A percentile compares a stretch with the other conserved stretches of the same genome.
These are phyloP conservation scores for Ormyrus nitidulus DNA, from an alignment of 2,888 invertebrate genomes.

Conservation along the genomic window DNA sequence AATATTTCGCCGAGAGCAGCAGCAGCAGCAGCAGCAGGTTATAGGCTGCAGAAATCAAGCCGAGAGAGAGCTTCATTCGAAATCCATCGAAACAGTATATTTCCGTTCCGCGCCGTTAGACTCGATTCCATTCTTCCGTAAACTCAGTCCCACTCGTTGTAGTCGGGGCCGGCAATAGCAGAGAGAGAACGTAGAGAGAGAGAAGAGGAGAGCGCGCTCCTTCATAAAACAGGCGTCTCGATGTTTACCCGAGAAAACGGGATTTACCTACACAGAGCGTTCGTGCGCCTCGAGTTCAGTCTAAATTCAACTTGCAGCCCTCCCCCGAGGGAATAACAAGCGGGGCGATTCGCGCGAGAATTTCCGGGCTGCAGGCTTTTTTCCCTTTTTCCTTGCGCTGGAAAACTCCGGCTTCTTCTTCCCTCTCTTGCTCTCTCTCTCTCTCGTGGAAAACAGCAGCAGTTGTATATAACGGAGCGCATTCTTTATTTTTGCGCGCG, in stretches of 20 bases:
- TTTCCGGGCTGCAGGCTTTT: not conserved
- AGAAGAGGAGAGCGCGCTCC: constrained; percentile 5
- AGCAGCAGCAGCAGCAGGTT: too few relatives aligned
- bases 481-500: not conserved
- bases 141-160: not conserved
- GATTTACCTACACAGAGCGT: constrained; percentile 51
- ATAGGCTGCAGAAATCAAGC: too few relatives aligned
- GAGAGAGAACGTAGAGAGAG: too few relatives aligned
- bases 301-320: constrained; percentile 36
- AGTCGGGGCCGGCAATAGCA: too few relatives aligned
- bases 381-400: not conserved
- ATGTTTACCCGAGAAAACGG: constrained; percentile 60
- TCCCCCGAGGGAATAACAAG: not conserved
- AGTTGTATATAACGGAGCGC: too few relatives aligned
- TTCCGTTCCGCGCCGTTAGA: not conserved
- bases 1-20: too few relatives aligned
- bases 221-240: constrained; percentile 58
- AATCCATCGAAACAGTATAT: not conserved
- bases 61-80: not conserved
- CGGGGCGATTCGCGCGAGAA: constrained; percentile 14
- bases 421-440: not conserved
- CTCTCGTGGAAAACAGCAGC: not conserved
- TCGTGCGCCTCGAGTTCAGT: constrained; percentile 14
- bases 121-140: not conserved
- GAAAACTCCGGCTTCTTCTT: not conserved